Conservation (phyloP, 2,113 vertebrate genomes). For the Seriola rivoliana region DNA sequence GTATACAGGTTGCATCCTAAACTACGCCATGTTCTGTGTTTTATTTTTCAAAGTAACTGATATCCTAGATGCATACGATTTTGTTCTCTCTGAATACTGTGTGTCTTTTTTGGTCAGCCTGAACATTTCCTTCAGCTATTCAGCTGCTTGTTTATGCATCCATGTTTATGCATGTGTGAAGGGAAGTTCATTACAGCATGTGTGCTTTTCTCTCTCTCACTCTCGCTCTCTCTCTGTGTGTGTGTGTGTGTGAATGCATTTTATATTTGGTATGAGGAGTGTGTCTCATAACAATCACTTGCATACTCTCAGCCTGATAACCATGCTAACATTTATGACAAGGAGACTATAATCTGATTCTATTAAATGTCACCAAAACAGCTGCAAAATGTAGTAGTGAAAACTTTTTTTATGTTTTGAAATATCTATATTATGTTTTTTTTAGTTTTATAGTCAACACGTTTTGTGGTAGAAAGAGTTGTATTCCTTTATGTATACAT, state of each 20-base stretch:
- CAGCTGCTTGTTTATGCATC: conserved; percentile 50
- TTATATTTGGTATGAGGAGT: conserved; percentile 19
- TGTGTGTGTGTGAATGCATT: conserved; percentile 1
- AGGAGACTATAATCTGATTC: conserved; percentile 14
- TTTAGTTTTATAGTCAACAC: too few relatives aligned
- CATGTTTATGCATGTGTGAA: conserved; percentile 29
- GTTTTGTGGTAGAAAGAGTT: background rate
- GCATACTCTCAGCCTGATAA: conserved; percentile 13
- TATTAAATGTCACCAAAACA: conserved; percentile 17
- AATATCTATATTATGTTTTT: background rate
- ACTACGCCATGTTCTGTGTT: conserved; percentile 5
- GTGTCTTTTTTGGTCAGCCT: conserved; percentile 24
- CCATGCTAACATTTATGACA: conserved; percentile 22
- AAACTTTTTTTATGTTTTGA: conserved; percentile 13
- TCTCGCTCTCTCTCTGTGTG: background rate
- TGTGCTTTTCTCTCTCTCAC: background rate
- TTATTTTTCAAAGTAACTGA: conserved; percentile 17
- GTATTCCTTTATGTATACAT: background rate
- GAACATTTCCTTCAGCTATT: conserved; percentile 41
- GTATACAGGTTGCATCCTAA: conserved; percentile 4
- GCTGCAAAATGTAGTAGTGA: background rate
- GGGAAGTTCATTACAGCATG: conserved; percentile 14
- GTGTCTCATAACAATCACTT: conserved; percentile 7
- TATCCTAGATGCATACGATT: conserved; percentile 13
- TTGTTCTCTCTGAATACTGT: background rate